Evolutionary conservation across 2,113 vertebrate genomes (phyloP).

Genomic region (Paedocypris sp.): DNA sequence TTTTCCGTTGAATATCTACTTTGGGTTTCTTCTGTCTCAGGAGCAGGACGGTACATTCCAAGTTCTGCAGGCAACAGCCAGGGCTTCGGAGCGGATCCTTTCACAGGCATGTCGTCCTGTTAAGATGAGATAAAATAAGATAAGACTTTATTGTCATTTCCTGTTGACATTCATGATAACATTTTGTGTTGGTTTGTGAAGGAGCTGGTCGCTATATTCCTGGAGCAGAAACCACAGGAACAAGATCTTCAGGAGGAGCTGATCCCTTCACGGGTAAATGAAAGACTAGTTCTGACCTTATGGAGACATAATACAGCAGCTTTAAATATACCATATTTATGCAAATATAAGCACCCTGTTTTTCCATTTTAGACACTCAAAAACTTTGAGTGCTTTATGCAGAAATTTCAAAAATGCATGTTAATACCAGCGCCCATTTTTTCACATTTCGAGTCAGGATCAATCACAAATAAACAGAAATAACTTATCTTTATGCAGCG

Average conservation of each 20-base stretch:
- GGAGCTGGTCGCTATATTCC: constrained; percentile 88
- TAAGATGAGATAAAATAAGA: neutral
- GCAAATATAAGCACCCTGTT: too few species aligned
- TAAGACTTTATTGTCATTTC: neutral
- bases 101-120: constrained; percentile 52
- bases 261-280: constrained; percentile 84
- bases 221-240: constrained; percentile 51
- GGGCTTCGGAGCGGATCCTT: constrained; percentile 56
- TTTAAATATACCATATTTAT: too few species aligned
- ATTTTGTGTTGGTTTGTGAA: constrained; percentile 36
- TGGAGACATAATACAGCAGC: too few species aligned
- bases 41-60: constrained; percentile 63
- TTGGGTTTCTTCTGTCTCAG: constrained; percentile 32
- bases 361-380: too few species aligned
- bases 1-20: neutral
- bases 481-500: too few species aligned
- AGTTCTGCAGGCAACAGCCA: constrained; percentile 36
- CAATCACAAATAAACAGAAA: too few species aligned
- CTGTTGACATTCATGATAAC: neutral
- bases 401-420: too few species aligned
- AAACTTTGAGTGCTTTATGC: too few species aligned
- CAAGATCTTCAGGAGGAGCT: constrained; percentile 43
- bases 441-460: too few species aligned
- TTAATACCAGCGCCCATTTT: too few species aligned
- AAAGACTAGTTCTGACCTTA: too few species aligned